Base-by-base conservation (phyloP, 2,797 vertebrate genomes). In the Spea hammondii region DNA sequence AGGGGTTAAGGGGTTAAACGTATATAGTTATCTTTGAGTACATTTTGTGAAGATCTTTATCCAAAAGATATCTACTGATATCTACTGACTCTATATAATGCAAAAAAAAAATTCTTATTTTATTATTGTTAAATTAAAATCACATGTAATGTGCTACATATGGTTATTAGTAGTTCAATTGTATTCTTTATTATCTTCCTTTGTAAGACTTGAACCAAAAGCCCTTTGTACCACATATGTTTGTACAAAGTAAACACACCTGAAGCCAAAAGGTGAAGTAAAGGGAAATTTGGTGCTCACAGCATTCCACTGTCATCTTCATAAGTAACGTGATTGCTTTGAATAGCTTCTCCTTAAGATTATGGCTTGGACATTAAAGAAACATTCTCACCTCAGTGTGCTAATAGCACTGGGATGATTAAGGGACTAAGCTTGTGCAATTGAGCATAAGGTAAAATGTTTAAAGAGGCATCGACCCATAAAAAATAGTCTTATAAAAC, bases 281-380 rank as follows among this genome's bases (percentile, higher is more conserved):
- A 84, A 79, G 75, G 32, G 71, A 80, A 80, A 85, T 78, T 67
- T 62, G 32, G 67, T 54, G 14, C 79, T 83, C 72, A 51, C 76
- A 82, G 64, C 75, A 89, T 84, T 87, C 81, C 85, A 84, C 72
- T 90, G 85, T 88, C 88, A 89, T 91, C 85, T 86, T 92, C 82
- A 86, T 91, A 89, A 86, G 84, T 85, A 85, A 82, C 76, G 84
- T 90, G 87, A 92, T 91, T 93, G 89, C 88, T 87, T 88, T 88
- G 84, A 86, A 84, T 85, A 86, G 86, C 89, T 85, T 89, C 59
- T 79, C 72, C 64, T 72, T 65, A 67, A 67, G 50, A 62, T 70
- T 60, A 70, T 62, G 67, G 49, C 55, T 14, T 70, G 13, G 50
- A 62, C 60, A 65, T 51, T 44, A 6, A 77, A 53, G 44, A 65